Conservation (phyloP, 1,140 invertebrate genomes). For the Ptiloglossa arizonensis region DNA sequence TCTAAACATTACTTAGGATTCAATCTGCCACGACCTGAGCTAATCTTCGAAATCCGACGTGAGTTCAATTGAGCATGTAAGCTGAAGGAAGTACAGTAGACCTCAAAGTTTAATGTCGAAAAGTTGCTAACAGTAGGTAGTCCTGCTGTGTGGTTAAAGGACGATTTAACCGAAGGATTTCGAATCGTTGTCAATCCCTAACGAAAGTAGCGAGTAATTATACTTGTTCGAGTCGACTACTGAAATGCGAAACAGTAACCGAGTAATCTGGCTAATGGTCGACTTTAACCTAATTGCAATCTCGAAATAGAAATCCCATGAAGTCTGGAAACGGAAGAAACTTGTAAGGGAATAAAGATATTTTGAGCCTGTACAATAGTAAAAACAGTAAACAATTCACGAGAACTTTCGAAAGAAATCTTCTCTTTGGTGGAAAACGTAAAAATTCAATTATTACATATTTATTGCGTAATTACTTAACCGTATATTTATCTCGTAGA, state of each 20-base stretch:
- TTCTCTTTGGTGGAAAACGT: no score
- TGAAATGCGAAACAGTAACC: neutral
- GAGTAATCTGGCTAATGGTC: neutral
- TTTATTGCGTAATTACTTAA: no score
- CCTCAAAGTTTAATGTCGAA: neutral
- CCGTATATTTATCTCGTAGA: no score
- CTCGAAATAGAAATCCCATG: neutral
- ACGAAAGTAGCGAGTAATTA: neutral
- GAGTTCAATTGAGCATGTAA: slow-evolving; percentile 3
- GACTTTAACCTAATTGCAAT: neutral
- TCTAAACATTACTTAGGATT: neutral
- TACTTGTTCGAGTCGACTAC: neutral
- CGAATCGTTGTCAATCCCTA: neutral
- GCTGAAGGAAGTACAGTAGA: neutral
- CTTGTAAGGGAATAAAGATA: no score
- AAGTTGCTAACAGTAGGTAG: neutral
- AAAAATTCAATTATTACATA: no score
- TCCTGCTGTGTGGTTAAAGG: neutral
- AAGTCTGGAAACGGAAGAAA: neutral
- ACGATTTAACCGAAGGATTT: neutral
- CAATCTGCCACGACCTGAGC: neutral
- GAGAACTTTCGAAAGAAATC: no score
- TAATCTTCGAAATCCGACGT: neutral
- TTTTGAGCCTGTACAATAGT: neutral
- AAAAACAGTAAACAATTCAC: no score